Base-by-base conservation (phyloP, 2,797 vertebrate species). In the Schizopygopsis pylzovi region DNA sequence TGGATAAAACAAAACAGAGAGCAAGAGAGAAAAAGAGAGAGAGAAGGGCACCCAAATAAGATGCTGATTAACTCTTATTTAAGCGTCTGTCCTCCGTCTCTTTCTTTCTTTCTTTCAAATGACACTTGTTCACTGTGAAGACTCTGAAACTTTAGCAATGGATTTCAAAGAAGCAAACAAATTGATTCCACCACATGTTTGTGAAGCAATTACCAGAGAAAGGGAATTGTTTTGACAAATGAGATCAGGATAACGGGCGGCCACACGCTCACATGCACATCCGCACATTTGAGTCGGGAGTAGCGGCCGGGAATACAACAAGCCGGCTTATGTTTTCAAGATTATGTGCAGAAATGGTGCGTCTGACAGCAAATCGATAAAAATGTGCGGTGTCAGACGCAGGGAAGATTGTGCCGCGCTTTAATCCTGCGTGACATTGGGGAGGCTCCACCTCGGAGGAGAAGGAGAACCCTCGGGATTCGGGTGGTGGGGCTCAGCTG, bases 281-380 rank as follows among this genome's bases (percentile, higher is more conserved):
- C 47, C 68, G 43, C 82, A 91, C 85, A 59, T 81, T 87, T 89
- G 82, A 61, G 71, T 68, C 78, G 47, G 8, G 72, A 87, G 70
- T 82, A 63, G 76, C 84, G 47, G 89, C 85, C 68, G 39, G 83
- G 94, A 94, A 95, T 95, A 92, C 88, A 63, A 90, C 90, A 78
- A 4, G n/a, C 75, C 73, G 87, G 94, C 92, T 95, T 94, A 95
- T 83, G 89, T 81, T 76, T 81, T 81, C 81, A 82, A 92, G 91
- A 93, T 91, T 90, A 91, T 86, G 84, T 85, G 87, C 83, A 85
- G 87, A 90, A 87, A 91, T 87, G 86, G 88, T 81, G 90, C 92
- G 82, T 91, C 91, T 92, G 92, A 91, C 89, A 91, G 82, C 84
- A 91, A 92, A 94, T 94, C 93, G 89, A 94, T 93, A 90, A 83